Evolutionary conservation across 2,888 invertebrate genomes (phyloP).

Genomic region (Troilus luridus): DNA sequence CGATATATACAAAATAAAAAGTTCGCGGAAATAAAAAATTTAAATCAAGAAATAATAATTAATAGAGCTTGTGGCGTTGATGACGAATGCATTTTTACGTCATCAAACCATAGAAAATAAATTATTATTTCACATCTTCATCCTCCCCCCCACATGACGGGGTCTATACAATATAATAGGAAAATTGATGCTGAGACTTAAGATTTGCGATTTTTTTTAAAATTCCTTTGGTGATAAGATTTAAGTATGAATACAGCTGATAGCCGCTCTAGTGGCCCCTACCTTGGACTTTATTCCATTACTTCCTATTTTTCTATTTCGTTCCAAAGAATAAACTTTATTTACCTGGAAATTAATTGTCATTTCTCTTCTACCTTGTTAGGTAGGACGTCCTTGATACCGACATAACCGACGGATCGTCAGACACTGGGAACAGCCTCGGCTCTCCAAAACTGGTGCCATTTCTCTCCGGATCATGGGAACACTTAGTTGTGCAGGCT

Average conservation of each 20-base stretch:
- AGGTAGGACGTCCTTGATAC: neutral
- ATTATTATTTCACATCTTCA: too few relatives aligned
- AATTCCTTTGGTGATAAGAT: too few relatives aligned
- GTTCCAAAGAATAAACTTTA: neutral
- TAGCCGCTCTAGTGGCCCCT: neutral
- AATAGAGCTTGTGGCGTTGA: too few relatives aligned
- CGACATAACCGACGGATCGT: neutral
- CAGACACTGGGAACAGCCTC: neutral
- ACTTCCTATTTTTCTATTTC: neutral
- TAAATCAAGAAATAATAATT: too few relatives aligned
- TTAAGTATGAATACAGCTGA: neutral
- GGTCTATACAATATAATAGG: too few relatives aligned
- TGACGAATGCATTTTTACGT: too few relatives aligned
- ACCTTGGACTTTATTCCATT: neutral
- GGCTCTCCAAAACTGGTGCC: slow-evolving; percentile 2
- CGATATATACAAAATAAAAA: too few relatives aligned
- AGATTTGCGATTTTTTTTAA: too few relatives aligned
- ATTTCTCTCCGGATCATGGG: neutral
- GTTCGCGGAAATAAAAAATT: too few relatives aligned
- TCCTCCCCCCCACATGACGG: too few relatives aligned
- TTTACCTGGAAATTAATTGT: neutral
- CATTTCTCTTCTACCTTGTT: neutral
- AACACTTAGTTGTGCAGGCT: neutral
- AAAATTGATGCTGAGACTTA: too few relatives aligned
- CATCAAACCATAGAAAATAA: too few relatives aligned